Evolutionary conservation across 2,113 vertebrate genomes (phyloP), one percentile per base, ranked within the genome.

Genomic region (Tragelaphus strepsiceros): DNA sequence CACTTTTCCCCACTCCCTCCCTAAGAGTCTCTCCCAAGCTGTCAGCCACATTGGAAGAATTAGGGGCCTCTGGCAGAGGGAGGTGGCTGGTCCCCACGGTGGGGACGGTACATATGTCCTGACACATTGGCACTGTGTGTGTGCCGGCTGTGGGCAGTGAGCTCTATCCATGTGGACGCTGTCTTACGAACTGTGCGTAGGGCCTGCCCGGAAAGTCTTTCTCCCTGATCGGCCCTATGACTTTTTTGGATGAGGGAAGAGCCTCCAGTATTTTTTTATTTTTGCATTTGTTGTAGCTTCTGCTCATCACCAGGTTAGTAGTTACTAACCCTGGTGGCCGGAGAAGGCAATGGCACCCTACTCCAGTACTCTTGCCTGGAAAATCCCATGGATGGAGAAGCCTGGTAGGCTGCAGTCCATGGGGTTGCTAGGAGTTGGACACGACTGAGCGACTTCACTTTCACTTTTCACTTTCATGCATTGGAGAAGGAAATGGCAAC

Each of bases 21-120:
- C 77, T 58, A 21, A 11, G 89, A 64, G 43, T 59, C 94, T 59
- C 94, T 49, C 0, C 0, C 39, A 84, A 90, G 88, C 82, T 97
- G 88, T 97, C 30, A 67, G 96, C 94, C 97, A 98, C 96, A 81
- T 88, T 98, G 98, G 96, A 98, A 98, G 96, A 96, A 98, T 98
- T 98, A 97, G 81, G 90, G 89, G 59, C 1, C 0, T 86, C 95
- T 94, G 96, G 94, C 53, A 28, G 83, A 98, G 94, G 90, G 91
- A 90, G 77, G 96, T 58, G 93, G 78, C 91, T 94, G 92, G 82
- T 94, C 97, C 96, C 78, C 98, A 93, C 91, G 61, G 80, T 0
- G 7, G 97, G 89, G 94, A 98, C 89, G 86, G 28, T 96, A 96
- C 78, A 88, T 97, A 94, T 98, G 91, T 97, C 86, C 91, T 94